Evolutionary conservation across 2,113 vertebrate genomes (phyloP).

Genomic region (Theristicus caerulescens): DNA sequence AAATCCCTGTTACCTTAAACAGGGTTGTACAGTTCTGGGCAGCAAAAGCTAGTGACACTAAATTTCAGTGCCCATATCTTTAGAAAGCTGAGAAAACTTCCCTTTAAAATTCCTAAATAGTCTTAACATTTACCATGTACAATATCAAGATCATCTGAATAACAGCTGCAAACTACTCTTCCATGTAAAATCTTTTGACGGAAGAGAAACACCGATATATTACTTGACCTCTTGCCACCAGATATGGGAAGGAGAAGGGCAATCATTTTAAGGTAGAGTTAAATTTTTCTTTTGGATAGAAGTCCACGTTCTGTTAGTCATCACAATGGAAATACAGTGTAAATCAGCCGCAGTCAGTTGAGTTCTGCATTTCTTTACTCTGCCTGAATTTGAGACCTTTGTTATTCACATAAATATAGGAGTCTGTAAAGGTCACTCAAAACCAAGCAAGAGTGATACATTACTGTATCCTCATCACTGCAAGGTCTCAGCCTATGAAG

Average conservation of each 20-base stretch:
- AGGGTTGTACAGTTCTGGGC: background rate
- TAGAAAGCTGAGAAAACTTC: background rate
- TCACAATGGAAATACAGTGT: background rate
- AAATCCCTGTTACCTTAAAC: background rate
- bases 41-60: background rate
- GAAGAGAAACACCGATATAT: background rate
- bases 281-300: background rate
- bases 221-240: background rate
- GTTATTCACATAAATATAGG: background rate
- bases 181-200: background rate
- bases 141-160: background rate
- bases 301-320: background rate
- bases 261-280: background rate
- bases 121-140: background rate
- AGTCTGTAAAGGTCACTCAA: background rate
- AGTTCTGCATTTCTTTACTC: background rate
- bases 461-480: background rate
- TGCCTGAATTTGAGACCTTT: background rate
- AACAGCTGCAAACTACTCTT: background rate
- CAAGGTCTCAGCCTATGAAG: background rate
- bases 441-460: background rate
- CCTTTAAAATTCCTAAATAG: background rate
- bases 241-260: background rate
- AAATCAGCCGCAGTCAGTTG: background rate
- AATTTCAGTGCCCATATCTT: rapidly evolving